phyloP scores from a whole-genome alignment of 2,797 vertebrate genomes.

The Megalops cyprinoides region DNA sequence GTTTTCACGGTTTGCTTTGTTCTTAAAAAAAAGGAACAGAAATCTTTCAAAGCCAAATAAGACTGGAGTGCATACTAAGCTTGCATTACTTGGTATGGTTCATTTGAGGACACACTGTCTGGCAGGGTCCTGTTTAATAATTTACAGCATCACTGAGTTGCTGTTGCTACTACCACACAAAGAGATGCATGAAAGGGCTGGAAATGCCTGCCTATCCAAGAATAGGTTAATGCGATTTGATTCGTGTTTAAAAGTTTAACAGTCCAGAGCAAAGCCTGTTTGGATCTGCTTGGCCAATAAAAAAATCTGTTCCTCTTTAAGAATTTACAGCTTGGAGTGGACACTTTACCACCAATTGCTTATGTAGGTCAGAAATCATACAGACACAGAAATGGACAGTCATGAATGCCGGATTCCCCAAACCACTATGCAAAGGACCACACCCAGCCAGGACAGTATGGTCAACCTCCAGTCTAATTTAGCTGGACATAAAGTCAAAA shows the following conservation, averaged over 20 bases:
- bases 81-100: neutral
- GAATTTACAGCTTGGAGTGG: neutral
- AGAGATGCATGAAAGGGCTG: conserved; percentile 11
- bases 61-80: neutral
- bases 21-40: neutral
- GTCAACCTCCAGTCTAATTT: neutral
- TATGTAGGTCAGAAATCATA: neutral
- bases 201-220: neutral
- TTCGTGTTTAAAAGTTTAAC: neutral
- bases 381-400: neutral
- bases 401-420: neutral
- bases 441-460: neutral
- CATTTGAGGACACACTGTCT: conserved; percentile 16
- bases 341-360: neutral
- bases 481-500: neutral
- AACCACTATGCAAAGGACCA: neutral
- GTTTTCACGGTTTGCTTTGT: conserved; percentile 17
- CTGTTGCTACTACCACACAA: conserved; percentile 8
- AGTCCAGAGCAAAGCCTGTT: neutral
- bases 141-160: conserved; percentile 18
- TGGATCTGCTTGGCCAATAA: neutral
- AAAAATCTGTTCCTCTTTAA: neutral
- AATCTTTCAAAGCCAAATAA: conserved; percentile 3
- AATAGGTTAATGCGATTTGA: conserved; percentile 5
- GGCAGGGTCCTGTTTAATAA: conserved; percentile 19